phyloP scores from a whole-genome alignment of 2,113 vertebrate species.

The Hippotragus niger region DNA sequence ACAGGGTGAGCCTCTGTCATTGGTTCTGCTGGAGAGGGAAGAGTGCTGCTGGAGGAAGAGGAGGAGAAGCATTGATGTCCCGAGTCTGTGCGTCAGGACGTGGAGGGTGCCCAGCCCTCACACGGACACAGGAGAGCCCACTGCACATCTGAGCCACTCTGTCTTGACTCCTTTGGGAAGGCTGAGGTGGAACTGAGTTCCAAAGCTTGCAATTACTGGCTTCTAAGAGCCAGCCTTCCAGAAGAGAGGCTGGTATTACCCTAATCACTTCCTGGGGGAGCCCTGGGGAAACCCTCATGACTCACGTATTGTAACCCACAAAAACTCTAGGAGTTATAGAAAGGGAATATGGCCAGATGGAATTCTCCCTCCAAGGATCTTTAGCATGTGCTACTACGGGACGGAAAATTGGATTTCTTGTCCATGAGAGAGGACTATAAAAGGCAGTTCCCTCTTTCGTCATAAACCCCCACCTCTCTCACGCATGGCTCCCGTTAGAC shows the following conservation, averaged over 20 bases:
- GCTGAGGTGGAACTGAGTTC: neutral
- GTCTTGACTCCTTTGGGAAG: neutral
- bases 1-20: neutral
- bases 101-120: neutral
- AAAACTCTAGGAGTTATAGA: neutral
- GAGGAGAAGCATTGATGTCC: neutral
- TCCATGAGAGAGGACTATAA: neutral
- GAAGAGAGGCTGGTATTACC: neutral
- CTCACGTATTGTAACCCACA: neutral
- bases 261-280: neutral
- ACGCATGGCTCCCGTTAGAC: neutral
- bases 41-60: neutral
- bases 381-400: neutral
- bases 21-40: neutral
- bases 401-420: conserved; percentile 1
- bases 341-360: neutral
- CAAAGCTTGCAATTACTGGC: neutral
- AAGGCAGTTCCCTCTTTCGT: neutral
- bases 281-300: neutral
- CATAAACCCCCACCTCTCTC: neutral
- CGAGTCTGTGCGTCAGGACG: neutral
- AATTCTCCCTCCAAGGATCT: neutral
- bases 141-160: neutral
- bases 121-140: neutral
- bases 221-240: neutral